Evolutionary conservation across 2,797 vertebrate species (phyloP).

Genomic region (Lepilemur ruficaudatus): DNA sequence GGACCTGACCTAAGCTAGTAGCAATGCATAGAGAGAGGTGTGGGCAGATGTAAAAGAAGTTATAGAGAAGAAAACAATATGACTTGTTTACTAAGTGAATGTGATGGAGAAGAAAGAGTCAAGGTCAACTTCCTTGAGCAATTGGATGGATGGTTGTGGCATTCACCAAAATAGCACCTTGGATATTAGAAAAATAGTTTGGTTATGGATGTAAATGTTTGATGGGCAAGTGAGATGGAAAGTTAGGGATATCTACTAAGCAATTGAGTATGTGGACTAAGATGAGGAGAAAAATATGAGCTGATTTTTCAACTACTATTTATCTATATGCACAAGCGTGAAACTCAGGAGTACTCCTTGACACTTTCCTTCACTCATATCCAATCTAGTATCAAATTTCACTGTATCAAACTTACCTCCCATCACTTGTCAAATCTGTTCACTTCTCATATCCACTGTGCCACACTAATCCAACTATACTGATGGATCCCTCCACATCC

Average conservation of each 20-base stretch:
- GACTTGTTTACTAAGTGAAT: background rate
- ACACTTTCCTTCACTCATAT: background rate
- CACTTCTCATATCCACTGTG: background rate
- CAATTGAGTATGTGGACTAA: background rate
- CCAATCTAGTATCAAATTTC: background rate
- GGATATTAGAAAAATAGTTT: background rate
- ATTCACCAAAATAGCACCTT: background rate
- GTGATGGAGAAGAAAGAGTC: background rate
- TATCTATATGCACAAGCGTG: background rate
- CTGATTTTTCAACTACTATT: background rate
- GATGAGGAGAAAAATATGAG: background rate
- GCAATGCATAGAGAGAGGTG: background rate
- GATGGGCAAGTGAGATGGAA: background rate
- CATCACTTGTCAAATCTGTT: background rate
- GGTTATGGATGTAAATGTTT: background rate
- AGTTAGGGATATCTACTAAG: background rate
- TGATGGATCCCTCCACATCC: background rate
- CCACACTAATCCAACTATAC: background rate
- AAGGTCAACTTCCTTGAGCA: background rate
- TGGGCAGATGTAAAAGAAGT: background rate
- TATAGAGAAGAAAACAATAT: background rate
- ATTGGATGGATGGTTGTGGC: background rate
- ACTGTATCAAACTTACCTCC: background rate
- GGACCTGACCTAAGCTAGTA: background rate
- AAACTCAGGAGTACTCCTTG: background rate